These are phyloP conservation scores for Drosophila sproati DNA, from an alignment of 1,140 invertebrate species.

Conservation along the genomic window DNA sequence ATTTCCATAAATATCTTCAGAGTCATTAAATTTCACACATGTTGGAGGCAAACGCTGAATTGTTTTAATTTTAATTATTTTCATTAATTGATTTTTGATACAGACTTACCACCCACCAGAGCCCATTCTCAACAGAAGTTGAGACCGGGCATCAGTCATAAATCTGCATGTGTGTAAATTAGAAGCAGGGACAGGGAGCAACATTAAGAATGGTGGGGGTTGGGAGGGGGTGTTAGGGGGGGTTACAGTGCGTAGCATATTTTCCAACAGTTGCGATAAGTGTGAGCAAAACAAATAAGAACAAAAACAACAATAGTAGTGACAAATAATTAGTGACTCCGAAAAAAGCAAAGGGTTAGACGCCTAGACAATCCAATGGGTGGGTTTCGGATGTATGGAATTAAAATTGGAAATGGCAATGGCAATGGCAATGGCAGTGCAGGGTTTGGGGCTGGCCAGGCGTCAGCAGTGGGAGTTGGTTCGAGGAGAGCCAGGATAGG, in stretches of 20 bases:
- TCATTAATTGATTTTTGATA: slow-evolving; percentile 83
- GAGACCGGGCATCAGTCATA: slow-evolving; percentile 40
- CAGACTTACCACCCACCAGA: slow-evolving; percentile 11
- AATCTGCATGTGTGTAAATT: slow-evolving; percentile 65
- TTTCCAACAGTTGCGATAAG: slow-evolving; percentile 29
- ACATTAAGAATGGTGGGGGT: not conserved
- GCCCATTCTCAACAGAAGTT: slow-evolving; percentile 6
- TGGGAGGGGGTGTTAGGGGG: too few species aligned
- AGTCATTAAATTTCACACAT: slow-evolving; percentile 84
- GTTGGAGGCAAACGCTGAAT: slow-evolving; percentile 71
- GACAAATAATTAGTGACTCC: slow-evolving; percentile 47
- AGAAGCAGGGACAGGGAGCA: not conserved
- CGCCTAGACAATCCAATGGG: slow-evolving; percentile 22
- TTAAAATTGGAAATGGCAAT: slow-evolving; percentile 13
- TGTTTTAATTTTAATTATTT: slow-evolving; percentile 83
- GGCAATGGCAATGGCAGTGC: not conserved
- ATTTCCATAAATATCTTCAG: slow-evolving; percentile 82
- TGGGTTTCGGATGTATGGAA: slow-evolving; percentile 24
- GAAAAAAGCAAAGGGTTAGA: slow-evolving; percentile 39
- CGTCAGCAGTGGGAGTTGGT: not conserved
- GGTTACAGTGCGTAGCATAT: slow-evolving; percentile 1
- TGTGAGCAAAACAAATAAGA: slow-evolving; percentile 24
- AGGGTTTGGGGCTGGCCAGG: not conserved
- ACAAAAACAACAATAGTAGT: slow-evolving; percentile 2
- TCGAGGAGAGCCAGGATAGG: too few species aligned